phyloP scores from a whole-genome alignment of 2,888 invertebrate genomes.

The Smittia aterrima region DNA sequence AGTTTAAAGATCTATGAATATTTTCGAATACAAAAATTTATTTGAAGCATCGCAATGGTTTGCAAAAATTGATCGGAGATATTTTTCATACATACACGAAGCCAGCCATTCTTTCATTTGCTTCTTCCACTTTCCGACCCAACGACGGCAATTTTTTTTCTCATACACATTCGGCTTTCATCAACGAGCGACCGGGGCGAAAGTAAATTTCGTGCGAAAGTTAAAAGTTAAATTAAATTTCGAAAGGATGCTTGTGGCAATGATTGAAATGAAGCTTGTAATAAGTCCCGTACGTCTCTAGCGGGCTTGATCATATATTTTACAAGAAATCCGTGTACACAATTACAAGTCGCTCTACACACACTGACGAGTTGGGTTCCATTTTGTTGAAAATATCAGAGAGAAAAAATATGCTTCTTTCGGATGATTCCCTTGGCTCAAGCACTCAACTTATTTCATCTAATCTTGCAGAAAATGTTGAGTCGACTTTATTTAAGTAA shows the following conservation, averaged over 20 bases:
- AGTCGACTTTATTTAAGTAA: background rate
- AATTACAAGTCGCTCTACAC: slow-evolving; percentile 41
- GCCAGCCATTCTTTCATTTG: slow-evolving; percentile 42
- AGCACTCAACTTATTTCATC: background rate
- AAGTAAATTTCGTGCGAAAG: slow-evolving; percentile 14
- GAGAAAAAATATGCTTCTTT: slow-evolving; percentile 41
- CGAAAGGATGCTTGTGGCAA: background rate
- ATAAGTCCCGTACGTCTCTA: slow-evolving; percentile 26
- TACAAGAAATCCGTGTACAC: slow-evolving; percentile 41
- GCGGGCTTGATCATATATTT: slow-evolving; percentile 13
- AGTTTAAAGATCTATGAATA: background rate
- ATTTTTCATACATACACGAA: slow-evolving; percentile 22
- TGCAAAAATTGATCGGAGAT: slow-evolving; percentile 1
- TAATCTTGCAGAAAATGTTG: background rate
- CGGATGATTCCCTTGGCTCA: slow-evolving; percentile 12
- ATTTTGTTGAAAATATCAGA: slow-evolving; percentile 42
- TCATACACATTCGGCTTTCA: slow-evolving; percentile 30
- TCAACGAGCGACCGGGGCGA: background rate
- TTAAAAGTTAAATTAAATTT: slow-evolving; percentile 27
- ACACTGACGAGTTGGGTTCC: slow-evolving; percentile 40
- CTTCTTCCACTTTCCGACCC: slow-evolving; percentile 40
- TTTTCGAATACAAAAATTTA: background rate
- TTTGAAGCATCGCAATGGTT: background rate
- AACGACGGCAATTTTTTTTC: slow-evolving; percentile 41
- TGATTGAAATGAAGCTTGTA: background rate